A percentile compares a stretch with the other conserved stretches of the same genome.
These are phyloP conservation scores for Dipodomys spectabilis DNA, from an alignment of 2,113 vertebrate genomes.

Conservation along the genomic window DNA sequence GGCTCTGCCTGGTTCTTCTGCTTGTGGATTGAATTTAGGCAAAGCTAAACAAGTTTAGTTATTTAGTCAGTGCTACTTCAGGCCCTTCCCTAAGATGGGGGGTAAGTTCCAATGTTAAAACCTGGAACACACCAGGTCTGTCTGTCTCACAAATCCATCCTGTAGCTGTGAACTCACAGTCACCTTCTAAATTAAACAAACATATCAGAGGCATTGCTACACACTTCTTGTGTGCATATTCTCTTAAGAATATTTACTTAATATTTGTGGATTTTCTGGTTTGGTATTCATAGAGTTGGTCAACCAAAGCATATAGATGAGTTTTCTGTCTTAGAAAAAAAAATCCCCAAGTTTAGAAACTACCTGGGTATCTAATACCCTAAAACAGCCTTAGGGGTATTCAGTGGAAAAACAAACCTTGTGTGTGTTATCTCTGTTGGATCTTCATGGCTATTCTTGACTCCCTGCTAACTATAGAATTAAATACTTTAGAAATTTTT, in stretches of 20 bases:
- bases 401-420: constrained; percentile 59
- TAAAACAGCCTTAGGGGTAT: constrained; percentile 21
- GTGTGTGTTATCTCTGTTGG: too few species aligned
- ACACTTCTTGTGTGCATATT: too few species aligned
- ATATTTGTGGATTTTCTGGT: background rate
- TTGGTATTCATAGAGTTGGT: background rate
- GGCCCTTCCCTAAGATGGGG: background rate
- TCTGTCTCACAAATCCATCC: background rate
- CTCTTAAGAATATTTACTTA: background rate
- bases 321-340: background rate
- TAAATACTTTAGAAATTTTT: constrained; percentile 41
- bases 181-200: background rate
- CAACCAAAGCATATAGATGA: background rate
- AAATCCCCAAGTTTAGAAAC: background rate
- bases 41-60: background rate
- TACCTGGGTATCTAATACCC: background rate
- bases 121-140: background rate
- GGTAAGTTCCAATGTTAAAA: background rate
- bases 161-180: background rate
- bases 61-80: too few species aligned
- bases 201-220: background rate
- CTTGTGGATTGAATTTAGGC: background rate
- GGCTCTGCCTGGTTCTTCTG: background rate
- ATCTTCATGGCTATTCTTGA: background rate
- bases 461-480: constrained; percentile 47